Conservation (phyloP, 1,140 invertebrate species). For the Chrysoperla carnea region DNA sequence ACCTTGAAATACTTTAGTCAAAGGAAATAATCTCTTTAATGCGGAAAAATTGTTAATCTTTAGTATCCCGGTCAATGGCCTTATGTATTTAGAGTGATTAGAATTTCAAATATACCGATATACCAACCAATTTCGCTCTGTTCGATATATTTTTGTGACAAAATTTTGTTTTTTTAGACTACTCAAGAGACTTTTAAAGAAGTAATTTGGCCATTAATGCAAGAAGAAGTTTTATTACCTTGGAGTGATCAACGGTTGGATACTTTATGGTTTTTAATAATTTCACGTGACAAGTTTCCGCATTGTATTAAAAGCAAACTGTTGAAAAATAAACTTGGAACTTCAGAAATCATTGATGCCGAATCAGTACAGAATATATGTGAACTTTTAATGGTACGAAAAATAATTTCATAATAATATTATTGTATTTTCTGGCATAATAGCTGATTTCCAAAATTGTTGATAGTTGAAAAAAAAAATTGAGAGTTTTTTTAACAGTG, state of each 20-base stretch:
- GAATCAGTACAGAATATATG: conserved; percentile 31
- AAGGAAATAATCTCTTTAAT: too few relatives aligned
- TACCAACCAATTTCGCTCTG: too few relatives aligned
- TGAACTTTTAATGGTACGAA: conserved; percentile 39
- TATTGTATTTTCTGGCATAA: conserved; percentile 6
- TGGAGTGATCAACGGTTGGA: conserved; percentile 29
- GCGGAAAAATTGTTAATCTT: too few relatives aligned
- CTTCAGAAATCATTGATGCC: conserved; percentile 29
- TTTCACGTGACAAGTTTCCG: conserved; percentile 25
- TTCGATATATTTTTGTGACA: too few relatives aligned
- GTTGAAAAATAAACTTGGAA: conserved; percentile 32
- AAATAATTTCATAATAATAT: conserved; percentile 2
- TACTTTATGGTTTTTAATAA: conserved; percentile 29
- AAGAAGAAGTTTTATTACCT: conserved; percentile 35
- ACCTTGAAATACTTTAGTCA: too few relatives aligned
- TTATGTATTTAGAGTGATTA: too few relatives aligned
- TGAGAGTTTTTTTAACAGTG: too few relatives aligned
- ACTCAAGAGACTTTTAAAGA: conserved; percentile 28
- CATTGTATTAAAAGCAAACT: conserved; percentile 25
- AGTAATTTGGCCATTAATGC: conserved; percentile 35
- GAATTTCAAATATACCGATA: too few relatives aligned
- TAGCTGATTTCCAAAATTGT: too few relatives aligned
- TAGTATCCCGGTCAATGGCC: too few relatives aligned
- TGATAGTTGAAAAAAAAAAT: too few relatives aligned
- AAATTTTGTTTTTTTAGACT: too few relatives aligned